Evolutionary conservation across 2,888 invertebrate species (phyloP), one percentile per base, ranked within the genome.

Genomic region (Hemaris fuciformis): DNA sequence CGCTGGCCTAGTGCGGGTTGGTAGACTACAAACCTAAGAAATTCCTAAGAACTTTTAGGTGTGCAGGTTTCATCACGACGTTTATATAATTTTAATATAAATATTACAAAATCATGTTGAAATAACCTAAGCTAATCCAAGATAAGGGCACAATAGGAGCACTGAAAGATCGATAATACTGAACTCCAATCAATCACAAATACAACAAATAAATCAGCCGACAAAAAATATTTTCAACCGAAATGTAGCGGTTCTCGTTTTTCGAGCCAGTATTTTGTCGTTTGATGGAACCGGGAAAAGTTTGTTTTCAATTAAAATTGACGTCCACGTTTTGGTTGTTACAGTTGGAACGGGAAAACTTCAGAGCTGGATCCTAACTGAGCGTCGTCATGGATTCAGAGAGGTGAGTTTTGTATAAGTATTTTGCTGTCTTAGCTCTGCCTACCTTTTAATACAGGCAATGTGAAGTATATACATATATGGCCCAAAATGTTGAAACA

Each of bases 381-480:
- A 79, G 61, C 70, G 61, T 62, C 76, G 73, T 64, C 71, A 89
- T 89, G 89, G 89, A 89, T 83, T 89, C 89, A 58, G 89, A 89
- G 83, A 89, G 89, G 89, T 89, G 65, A 77, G 81, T 62, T 18
- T 2, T 38, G 57, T n/a, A n/a, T n/a, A n/a, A n/a, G n/a, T n/a
- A 15, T 34, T 13, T 25, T 27, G 15, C 5, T n/a, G 6, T 15
- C n/a, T n/a, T n/a, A n/a, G n/a, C n/a, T n/a, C n/a, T n/a, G n/a
- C n/a, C n/a, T n/a, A n/a, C n/a, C n/a, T n/a, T n/a, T n/a, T n/a
- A n/a, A n/a, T n/a, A n/a, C n/a, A n/a, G n/a, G n/a, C n/a, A n/a
- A n/a, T n/a, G n/a, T n/a, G n/a, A n/a, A n/a, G n/a, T n/a, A n/a
- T n/a, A n/a, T n/a, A n/a, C n/a, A n/a, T n/a, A n/a, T n/a, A n/a